Conservation (phyloP, 2,888 invertebrate genomes). For the Heteropelma amictum region DNA sequence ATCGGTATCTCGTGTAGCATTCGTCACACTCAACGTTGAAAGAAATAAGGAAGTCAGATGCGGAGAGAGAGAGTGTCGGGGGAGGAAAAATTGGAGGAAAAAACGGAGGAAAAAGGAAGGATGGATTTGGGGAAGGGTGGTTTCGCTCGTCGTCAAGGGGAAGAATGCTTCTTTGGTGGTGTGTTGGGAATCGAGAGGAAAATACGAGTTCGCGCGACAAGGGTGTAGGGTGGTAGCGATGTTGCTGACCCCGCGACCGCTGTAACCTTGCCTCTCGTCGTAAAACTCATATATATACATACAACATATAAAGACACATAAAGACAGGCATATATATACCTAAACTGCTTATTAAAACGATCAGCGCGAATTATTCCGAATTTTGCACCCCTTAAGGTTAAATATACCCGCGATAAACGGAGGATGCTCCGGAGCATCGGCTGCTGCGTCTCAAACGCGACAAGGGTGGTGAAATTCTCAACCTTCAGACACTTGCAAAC, state of each 20-base stretch:
- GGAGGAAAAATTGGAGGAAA: no score
- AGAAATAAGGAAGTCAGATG: no score
- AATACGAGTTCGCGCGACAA: constrained; percentile 55
- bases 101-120: constrained; percentile 17
- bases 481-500: constrained; percentile 21
- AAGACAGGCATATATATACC: neutral
- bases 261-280: constrained; percentile 71
- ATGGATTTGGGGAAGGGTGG: constrained; percentile 33
- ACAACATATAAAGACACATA: neutral
- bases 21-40: no score
- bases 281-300: constrained; percentile 1
- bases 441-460: constrained; percentile 26
- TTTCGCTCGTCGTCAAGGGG: constrained; percentile 51
- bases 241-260: constrained; percentile 77
- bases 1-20: no score
- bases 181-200: constrained; percentile 60
- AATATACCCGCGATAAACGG: neutral
- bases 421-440: constrained; percentile 6
- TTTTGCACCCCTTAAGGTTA: constrained; percentile 35
- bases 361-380: constrained; percentile 42
- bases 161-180: constrained; percentile 58
- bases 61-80: constrained; percentile 2
- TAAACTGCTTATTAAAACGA: constrained; percentile 36
- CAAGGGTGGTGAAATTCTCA: neutral
- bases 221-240: constrained; percentile 68